Evolutionary conservation across 2,888 invertebrate species (phyloP).

Genomic region (Elysia crispata): DNA sequence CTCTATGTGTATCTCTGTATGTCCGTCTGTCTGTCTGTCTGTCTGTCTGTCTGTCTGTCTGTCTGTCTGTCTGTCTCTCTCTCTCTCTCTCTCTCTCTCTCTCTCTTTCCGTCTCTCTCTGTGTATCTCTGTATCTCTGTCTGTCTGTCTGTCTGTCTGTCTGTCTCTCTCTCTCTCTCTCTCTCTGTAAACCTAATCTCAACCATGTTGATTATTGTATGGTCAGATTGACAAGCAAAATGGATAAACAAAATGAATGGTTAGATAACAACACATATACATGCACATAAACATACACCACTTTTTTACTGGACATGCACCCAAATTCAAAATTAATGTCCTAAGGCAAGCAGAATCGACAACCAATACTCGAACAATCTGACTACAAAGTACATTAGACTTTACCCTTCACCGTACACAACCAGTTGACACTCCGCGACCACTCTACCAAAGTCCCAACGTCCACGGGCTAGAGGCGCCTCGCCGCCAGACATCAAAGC

Average conservation of each 20-base stretch:
- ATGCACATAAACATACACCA: too few relatives aligned
- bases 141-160: slow-evolving; percentile 34
- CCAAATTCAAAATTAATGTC: slow-evolving; percentile 58
- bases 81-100: slow-evolving; percentile 47
- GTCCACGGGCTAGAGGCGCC: slow-evolving; percentile 78
- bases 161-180: slow-evolving; percentile 37
- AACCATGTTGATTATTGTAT: too few relatives aligned
- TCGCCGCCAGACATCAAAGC: slow-evolving; percentile 83
- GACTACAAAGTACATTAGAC: too few relatives aligned
- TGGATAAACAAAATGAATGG: too few relatives aligned
- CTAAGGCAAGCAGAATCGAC: slow-evolving; percentile 49
- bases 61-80: slow-evolving; percentile 50
- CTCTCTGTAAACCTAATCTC: too few relatives aligned
- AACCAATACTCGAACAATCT: slow-evolving; percentile 59
- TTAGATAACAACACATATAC: too few relatives aligned
- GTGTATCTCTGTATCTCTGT: not conserved
- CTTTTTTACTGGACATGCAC: too few relatives aligned
- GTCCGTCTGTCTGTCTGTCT: slow-evolving; percentile 49
- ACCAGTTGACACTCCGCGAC: too few relatives aligned
- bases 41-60: slow-evolving; percentile 51
- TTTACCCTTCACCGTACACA: too few relatives aligned
- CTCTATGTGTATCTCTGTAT: slow-evolving; percentile 47
- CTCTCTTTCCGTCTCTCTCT: slow-evolving; percentile 4
- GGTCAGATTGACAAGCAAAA: too few relatives aligned
- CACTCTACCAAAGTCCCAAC: slow-evolving; percentile 59